Percentiles rank a stretch among this genome's conserved stretches.
These are phyloP conservation scores for Perognathus longimembris DNA, from an alignment of 2,113 vertebrate species.

Conservation along the genomic window DNA sequence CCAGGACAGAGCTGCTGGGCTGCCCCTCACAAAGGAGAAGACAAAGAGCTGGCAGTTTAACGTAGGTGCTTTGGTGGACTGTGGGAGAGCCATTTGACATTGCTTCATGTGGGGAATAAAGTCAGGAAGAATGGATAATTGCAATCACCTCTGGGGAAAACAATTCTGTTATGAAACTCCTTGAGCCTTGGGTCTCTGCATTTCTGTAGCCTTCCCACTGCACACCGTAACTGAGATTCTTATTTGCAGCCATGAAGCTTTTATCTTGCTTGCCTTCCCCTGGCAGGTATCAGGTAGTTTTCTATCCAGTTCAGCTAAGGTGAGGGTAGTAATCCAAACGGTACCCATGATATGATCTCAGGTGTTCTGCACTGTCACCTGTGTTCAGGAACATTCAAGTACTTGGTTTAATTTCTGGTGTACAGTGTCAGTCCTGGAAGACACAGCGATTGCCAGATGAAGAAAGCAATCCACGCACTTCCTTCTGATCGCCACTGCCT, in stretches of 20 bases:
- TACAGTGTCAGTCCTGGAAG: background rate
- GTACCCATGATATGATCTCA: background rate
- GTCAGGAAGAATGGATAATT: background rate
- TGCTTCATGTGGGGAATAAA: background rate
- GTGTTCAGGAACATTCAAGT: slow-evolving; percentile 9
- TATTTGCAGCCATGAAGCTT: background rate
- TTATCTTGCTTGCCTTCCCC: background rate
- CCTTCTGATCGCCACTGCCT: background rate
- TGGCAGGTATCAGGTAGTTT: background rate
- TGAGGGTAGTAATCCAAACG: slow-evolving; percentile 59
- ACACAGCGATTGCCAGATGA: background rate
- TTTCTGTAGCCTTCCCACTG: background rate
- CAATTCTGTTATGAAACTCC: background rate
- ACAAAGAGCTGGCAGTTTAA: background rate
- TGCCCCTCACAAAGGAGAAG: background rate
- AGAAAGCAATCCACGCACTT: background rate
- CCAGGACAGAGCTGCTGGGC: background rate
- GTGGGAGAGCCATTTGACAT: background rate
- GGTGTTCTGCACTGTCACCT: background rate
- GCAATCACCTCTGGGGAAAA: background rate
- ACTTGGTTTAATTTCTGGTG: background rate
- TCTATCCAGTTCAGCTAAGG: slow-evolving; percentile 60
- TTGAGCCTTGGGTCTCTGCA: background rate
- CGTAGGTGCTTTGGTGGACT: background rate
- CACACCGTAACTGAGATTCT: slow-evolving; percentile 20